Evolutionary conservation across 2,113 vertebrate species (phyloP).

Genomic region (Sebastes schlegelii): DNA sequence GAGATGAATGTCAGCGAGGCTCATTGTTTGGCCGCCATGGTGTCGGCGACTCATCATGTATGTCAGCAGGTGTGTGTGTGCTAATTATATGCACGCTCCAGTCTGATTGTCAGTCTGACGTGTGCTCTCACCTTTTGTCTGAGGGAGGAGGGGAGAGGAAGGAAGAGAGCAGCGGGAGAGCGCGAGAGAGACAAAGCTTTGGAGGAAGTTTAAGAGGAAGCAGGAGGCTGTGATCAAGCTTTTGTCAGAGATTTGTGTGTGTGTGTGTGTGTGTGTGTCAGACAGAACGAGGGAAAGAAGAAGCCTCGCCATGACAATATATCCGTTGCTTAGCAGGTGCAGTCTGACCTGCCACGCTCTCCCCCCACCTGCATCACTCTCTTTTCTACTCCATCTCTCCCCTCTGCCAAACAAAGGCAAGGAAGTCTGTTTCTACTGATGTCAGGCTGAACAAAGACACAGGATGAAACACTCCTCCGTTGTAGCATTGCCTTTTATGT

Average conservation of each 20-base stretch:
- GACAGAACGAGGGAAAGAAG: constrained; percentile 22
- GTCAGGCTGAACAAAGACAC: constrained; percentile 64
- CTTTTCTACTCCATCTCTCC: constrained; percentile 45
- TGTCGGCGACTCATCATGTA: constrained; percentile 56
- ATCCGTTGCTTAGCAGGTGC: constrained; percentile 73
- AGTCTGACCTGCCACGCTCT: constrained; percentile 61
- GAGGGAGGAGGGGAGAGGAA: constrained; percentile 28
- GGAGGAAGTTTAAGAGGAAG: constrained; percentile 62
- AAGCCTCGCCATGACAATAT: constrained; percentile 53
- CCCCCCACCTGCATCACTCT: constrained; percentile 34
- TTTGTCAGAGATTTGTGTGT: constrained; percentile 60
- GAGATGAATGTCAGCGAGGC: constrained; percentile 68
- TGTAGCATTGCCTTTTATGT: constrained; percentile 48
- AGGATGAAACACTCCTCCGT: constrained; percentile 45
- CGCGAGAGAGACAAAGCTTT: constrained; percentile 57
- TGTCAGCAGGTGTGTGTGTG: constrained; percentile 36
- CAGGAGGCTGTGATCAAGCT: constrained; percentile 59
- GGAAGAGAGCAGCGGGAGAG: constrained; percentile 32
- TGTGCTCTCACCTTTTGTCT: constrained; percentile 77
- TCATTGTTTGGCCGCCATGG: constrained; percentile 75
- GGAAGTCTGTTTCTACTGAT: constrained; percentile 56
- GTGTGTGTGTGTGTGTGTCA: constrained; percentile 1
- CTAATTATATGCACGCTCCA: constrained; percentile 69
- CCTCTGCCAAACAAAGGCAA: constrained; percentile 61
- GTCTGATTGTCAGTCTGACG: constrained; percentile 68